Evolutionary conservation across 2,888 invertebrate genomes (phyloP), one percentile per base, ranked within the genome.

Genomic region (Stegophylla sp.): DNA sequence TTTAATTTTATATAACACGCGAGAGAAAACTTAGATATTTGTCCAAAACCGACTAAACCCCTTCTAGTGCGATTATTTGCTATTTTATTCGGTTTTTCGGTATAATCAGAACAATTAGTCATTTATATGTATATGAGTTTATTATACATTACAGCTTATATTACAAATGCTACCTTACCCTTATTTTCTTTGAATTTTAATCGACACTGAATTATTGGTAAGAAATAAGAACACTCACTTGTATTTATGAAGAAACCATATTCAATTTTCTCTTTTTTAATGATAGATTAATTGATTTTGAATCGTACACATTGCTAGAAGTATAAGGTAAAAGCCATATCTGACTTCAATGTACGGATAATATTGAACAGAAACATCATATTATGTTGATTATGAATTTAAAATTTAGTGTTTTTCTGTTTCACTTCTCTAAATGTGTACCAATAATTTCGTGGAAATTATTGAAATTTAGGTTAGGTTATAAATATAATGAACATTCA

Each of bases 321-420:
- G 7, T n/a, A 34, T 34, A 34, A 34, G 4, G 7, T 34, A 34
- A 34, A 34, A 34, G 34, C 34, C 7, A 34, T 34, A 5, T 34
- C 34, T 34, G 34, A 34, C 34, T 34, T 34, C 34, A 34, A 34
- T 7, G 34, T 41, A 28, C 28, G n/a, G 12, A 67, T 23, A 15
- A 26, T 17, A 15, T 48, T 26, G 13, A n/a, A 67, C 34, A n/a
- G 69, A 12, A 69, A 69, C 51, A 69, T 69, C n/a, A n/a, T n/a
- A n/a, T n/a, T n/a, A n/a, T 69, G 69, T 69, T 51, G 51, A 69
- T 51, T 51, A 13, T 67, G 51, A 1, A 69, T 34, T 69, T 51
- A 34, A 34, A 34, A 34, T 3, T 34, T 34, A 34, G 34, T 43
- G 41, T 10, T 7, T 43, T 43, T 64, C 41, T 41, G 20, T 64